Evolutionary conservation across 2,888 invertebrate species (phyloP).

Genomic region (Alsophila aescularia): DNA sequence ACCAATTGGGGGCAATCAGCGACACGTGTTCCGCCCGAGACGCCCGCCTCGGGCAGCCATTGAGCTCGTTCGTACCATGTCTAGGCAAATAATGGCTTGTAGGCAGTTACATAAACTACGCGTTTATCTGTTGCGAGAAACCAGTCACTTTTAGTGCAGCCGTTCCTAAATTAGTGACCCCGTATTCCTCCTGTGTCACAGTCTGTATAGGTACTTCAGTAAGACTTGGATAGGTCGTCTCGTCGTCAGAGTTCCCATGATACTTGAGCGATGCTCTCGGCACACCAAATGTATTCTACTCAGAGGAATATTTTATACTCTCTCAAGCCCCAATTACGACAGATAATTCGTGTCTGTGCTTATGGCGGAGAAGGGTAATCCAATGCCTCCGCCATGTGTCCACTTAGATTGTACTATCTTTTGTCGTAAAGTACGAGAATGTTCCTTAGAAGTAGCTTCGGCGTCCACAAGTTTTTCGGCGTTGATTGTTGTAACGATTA

Average conservation of each 20-base stretch:
- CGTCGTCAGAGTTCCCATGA: slow-evolving; percentile 39
- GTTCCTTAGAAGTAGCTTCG: slow-evolving; percentile 36
- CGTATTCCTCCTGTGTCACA: background rate
- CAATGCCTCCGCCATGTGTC: slow-evolving; percentile 69
- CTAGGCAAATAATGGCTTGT: slow-evolving; percentile 51
- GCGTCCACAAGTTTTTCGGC: slow-evolving; percentile 56
- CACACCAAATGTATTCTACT: slow-evolving; percentile 38
- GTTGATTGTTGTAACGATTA: slow-evolving; percentile 74
- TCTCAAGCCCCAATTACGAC: slow-evolving; percentile 72
- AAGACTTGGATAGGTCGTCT: background rate
- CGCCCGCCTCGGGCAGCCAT: slow-evolving; percentile 71
- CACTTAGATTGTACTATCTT: slow-evolving; percentile 51
- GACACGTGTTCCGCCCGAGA: slow-evolving; percentile 80
- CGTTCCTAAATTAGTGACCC: slow-evolving; percentile 27
- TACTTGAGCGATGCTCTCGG: slow-evolving; percentile 46
- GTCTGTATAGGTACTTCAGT: no score
- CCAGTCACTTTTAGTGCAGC: slow-evolving; percentile 12
- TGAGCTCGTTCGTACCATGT: slow-evolving; percentile 65
- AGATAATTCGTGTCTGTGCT: slow-evolving; percentile 69
- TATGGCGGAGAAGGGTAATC: slow-evolving; percentile 65
- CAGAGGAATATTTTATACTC: slow-evolving; percentile 70
- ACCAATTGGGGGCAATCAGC: slow-evolving; percentile 84
- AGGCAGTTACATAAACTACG: slow-evolving; percentile 20
- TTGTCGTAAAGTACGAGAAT: slow-evolving; percentile 45
- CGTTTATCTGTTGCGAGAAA: slow-evolving; percentile 12